Evolutionary conservation across 2,113 vertebrate genomes (phyloP).

Genomic region (Heterochromis multidens): DNA sequence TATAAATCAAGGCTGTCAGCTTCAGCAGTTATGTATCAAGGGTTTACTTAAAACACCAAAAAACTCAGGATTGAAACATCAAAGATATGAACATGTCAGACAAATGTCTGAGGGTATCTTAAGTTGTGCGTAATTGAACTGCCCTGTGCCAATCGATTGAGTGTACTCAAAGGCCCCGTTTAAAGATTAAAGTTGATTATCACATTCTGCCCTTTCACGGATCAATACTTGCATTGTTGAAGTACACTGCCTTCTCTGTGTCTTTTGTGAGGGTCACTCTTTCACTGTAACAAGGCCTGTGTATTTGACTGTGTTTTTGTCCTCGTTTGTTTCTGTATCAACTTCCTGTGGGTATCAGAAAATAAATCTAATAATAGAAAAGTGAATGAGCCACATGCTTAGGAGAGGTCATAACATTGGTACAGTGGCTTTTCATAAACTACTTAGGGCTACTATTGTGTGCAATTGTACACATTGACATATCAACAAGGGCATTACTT

Average conservation of each 20-base stretch:
- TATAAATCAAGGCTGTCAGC: not conserved
- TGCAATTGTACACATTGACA: not conserved
- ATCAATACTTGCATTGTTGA: constrained; percentile 60
- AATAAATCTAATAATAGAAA: not conserved
- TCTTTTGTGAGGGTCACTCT: constrained; percentile 20
- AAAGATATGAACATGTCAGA: not conserved
- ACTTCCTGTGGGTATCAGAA: constrained; percentile 7
- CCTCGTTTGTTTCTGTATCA: not conserved
- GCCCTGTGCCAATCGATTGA: constrained; percentile 14
- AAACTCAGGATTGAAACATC: not conserved
- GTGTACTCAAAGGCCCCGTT: constrained; percentile 32
- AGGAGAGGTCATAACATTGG: not conserved
- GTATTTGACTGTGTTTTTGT: not conserved
- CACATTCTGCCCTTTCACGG: constrained; percentile 46
- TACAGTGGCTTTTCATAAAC: not conserved
- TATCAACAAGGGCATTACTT: not conserved
- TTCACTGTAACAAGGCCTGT: constrained; percentile 27
- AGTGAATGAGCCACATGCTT: not conserved
- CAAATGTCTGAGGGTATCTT: constrained; percentile 7
- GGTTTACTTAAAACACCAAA: not conserved
- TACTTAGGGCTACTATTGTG: not conserved
- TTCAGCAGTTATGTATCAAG: not conserved
- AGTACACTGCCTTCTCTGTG: constrained; percentile 33
- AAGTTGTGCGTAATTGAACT: not conserved
- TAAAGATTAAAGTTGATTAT: constrained; percentile 64